Evolutionary conservation across 2,113 vertebrate species (phyloP).

Genomic region (Gavia stellata): DNA sequence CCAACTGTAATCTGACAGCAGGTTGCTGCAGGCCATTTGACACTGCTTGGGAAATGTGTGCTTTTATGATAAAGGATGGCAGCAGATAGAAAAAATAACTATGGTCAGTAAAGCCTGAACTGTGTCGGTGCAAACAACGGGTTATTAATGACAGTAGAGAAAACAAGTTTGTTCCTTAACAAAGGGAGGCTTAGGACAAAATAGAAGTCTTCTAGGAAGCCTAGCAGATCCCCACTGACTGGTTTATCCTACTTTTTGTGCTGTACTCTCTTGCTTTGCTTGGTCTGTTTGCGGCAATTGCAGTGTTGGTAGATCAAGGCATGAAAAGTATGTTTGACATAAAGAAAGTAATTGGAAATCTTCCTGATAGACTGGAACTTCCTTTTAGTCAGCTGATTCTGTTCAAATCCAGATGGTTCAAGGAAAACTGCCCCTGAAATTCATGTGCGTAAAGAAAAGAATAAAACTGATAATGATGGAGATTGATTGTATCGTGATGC

Average conservation of each 20-base stretch:
- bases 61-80: background rate
- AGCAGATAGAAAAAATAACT: background rate
- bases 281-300: background rate
- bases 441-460: background rate
- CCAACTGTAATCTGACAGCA: background rate
- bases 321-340: background rate
- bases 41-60: background rate
- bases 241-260: background rate
- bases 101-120: background rate
- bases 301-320: background rate
- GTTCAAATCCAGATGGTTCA: background rate
- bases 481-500: background rate
- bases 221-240: background rate
- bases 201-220: background rate
- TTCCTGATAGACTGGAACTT: slow-evolving; percentile 23
- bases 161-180: background rate
- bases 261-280: background rate
- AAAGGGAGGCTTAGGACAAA: background rate
- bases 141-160: background rate
- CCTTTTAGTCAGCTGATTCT: background rate
- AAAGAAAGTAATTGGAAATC: background rate
- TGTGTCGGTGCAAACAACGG: background rate
- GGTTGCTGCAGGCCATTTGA: background rate
- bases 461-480: background rate
- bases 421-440: background rate